Evolutionary conservation across 2,888 invertebrate species (phyloP), one percentile per base, ranked within the genome.

Genomic region (Thymelicus sylvestris): DNA sequence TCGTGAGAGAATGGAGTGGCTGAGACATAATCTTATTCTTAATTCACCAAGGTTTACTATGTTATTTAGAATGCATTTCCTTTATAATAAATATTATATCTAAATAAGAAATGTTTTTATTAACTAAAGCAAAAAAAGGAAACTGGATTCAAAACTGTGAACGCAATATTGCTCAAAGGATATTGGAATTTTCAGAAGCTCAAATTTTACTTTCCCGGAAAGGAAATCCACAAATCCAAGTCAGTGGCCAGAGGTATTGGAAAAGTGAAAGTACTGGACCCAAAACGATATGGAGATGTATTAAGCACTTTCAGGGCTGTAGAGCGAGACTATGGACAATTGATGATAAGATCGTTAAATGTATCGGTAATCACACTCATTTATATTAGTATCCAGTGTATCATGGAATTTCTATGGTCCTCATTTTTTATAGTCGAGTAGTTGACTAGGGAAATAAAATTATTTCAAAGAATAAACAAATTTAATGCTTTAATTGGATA

Each of bases 291-390:
- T 66, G 65, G 65, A 41, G 65, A 44, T 66, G 65, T 24, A 44
- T 12, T 12, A 66, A 66, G 7, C 52, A 57, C 12, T 57, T 66
- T 6, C 57, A 66, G 12, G 76, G 78, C 6, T 87, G 87, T 63
- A 74, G 76, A 24, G 85, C 87, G 0, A 81, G 77, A 55, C 72
- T 86, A 8, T 76, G 76, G 15, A 86, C 86, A 0, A 6, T 79
- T 4, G 69, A 80, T 5, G 71, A 76, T 38, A n/a, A 63, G 7
- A 76, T 84, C 13, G 62, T 81, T 6, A 73, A 74, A 55, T 62
- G 59, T 2, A 79, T 75, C 62, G 77, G 80, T 63, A 77, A 78
- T 41, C 88, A 88, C 69, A 86, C 85, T 68, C 86, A 86, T 74
- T 79, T 67, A 73, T 64, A n/a, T n/a, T n/a, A 41, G 13, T 3